phyloP scores from a whole-genome alignment of 2,113 vertebrate species.

The Eidolon helvum region DNA sequence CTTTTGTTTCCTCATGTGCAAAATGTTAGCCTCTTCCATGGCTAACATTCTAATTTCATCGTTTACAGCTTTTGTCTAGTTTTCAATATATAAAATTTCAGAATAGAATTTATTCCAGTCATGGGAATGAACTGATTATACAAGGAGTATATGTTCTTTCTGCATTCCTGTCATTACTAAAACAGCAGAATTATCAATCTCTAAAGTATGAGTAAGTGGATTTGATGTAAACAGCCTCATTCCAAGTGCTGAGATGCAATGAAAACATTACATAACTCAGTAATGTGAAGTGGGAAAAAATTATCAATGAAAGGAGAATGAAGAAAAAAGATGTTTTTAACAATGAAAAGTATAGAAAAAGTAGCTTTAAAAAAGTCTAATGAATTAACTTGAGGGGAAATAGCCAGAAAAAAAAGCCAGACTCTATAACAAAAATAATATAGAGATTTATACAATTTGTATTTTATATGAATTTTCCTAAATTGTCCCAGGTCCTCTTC shows the following conservation, averaged over 20 bases:
- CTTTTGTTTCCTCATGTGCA: not conserved
- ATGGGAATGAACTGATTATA: constrained; percentile 66
- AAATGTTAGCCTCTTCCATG: not conserved
- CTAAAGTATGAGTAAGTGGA: constrained; percentile 46
- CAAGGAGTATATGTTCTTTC: constrained; percentile 48
- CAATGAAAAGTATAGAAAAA: not conserved
- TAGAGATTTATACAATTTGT: not conserved
- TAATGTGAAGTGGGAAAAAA: not conserved
- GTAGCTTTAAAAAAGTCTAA: not conserved
- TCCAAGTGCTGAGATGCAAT: not conserved
- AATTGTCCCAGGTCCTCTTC: not conserved
- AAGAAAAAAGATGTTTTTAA: not conserved
- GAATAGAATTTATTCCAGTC: constrained; percentile 32
- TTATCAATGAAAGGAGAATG: not conserved
- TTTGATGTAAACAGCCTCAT: constrained; percentile 66
- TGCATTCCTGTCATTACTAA: constrained; percentile 68
- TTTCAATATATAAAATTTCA: constrained; percentile 47
- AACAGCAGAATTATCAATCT: constrained; percentile 45
- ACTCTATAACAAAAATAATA: not conserved
- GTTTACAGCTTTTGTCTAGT: constrained; percentile 46
- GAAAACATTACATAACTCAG: not conserved
- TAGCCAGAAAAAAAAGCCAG: not conserved
- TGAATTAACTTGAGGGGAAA: not conserved
- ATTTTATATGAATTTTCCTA: constrained; percentile 34
- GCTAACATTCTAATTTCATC: not conserved